Base-by-base conservation (phyloP, 2,113 vertebrate genomes). In the Theristicus caerulescens region DNA sequence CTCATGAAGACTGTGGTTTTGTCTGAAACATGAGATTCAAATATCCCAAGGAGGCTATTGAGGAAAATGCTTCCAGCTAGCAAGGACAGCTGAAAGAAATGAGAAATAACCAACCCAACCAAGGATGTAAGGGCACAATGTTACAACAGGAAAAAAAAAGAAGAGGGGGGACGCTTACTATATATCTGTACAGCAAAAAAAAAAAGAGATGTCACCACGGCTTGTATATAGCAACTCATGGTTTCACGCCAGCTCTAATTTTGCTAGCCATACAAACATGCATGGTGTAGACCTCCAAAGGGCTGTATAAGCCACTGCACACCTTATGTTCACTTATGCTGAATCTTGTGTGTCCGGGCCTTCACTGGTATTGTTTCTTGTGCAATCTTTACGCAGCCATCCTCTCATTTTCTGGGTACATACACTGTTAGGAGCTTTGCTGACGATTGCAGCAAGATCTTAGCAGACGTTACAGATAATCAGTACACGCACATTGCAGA, bases 101-200 rank as follows among this genome's bases (percentile, higher is more conserved):
- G 36, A 73, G 51, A 84, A 81, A 86, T 51, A 84, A 82, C 40
- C 16, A 84, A 49, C 7, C 4, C 36, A 84, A 10, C 6, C 17
- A 85, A 88, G 38, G 47, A 54, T 2, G 0, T 31, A 49, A 86
- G 24, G 36, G 16, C 32, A 88, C 93, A 88, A 69, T 24, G 27
- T 13, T 80, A 40, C 24, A 58, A 36, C 2, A 14, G 8, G 9
- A 11, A 7, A 16, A 16, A 27, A 57, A 2, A 6, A 13, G 8
- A 38, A 2, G 2, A 8, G 7, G 8, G 5, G 3, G 15, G 4
- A 74, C 3, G 13, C 13, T 70, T 66, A 25, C 9, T 61, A 2
- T 40, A 10, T 21, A 66, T 40, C 34, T 44, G 11, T 34, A 31
- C 3, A 51, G 71, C 40, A 69, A 72, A 64, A 51, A 72, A 72